Evolutionary conservation across 2,888 invertebrate genomes (phyloP).

Genomic region (Drosophila formosana): DNA sequence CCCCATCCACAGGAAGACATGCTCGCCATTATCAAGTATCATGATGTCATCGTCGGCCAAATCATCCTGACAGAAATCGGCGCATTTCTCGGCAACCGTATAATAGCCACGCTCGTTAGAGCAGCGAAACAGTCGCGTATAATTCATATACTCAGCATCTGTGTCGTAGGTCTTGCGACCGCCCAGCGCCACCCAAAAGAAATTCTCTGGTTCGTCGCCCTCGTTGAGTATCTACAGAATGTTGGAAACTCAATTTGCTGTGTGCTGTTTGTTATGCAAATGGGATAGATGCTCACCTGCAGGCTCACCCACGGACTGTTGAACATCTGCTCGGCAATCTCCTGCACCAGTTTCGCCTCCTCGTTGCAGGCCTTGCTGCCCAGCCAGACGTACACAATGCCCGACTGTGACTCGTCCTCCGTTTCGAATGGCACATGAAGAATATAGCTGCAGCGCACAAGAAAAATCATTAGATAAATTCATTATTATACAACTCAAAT

Average conservation of each 20-base stretch:
- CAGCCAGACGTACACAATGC: constrained; percentile 98
- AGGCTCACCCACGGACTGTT: constrained; percentile 92
- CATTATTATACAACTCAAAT: no score
- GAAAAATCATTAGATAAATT: no score
- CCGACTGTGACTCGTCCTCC: constrained; percentile 90
- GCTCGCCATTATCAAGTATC: constrained; percentile 99
- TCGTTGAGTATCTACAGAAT: constrained; percentile 90
- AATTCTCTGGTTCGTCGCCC: constrained; percentile 98
- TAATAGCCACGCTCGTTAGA: constrained; percentile 99
- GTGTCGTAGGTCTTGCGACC: constrained; percentile 95
- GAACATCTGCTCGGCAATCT: constrained; percentile 97
- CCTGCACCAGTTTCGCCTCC: constrained; percentile 93
- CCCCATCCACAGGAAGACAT: constrained; percentile 99
- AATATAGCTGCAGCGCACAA: constrained; percentile 89
- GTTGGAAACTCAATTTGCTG: neutral
- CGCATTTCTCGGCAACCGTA: constrained; percentile 98
- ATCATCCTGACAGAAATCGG: constrained; percentile 92
- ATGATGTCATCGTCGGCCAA: constrained; percentile 99
- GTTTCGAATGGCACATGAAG: constrained; percentile 96
- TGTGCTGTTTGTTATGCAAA: neutral
- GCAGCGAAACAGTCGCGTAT: constrained; percentile 97
- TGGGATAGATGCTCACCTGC: constrained; percentile 87
- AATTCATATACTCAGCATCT: constrained; percentile 96
- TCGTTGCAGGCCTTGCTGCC: constrained; percentile 94
- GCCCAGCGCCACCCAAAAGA: constrained; percentile 98